Percentiles rank a stretch among this genome's conserved stretches.
These are phyloP conservation scores for Coecobrya sp. DNA, from an alignment of 2,888 invertebrate species.

Conservation along the genomic window DNA sequence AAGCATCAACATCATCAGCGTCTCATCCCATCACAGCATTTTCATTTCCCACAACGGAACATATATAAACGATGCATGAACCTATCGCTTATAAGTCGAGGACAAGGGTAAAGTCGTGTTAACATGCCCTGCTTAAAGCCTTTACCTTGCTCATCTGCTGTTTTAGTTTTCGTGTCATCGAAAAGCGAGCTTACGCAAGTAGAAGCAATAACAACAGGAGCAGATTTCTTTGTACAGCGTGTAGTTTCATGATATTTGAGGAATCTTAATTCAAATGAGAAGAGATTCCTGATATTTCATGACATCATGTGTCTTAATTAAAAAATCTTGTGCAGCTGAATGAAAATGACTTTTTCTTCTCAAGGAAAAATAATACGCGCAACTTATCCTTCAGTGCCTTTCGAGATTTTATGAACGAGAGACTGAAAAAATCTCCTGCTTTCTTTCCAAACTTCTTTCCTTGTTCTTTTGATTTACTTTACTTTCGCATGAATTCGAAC, in stretches of 20 bases:
- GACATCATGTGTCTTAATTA: constrained; percentile 86
- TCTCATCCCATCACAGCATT: constrained; percentile 35
- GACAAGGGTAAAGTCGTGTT: constrained; percentile 54
- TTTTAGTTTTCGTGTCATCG: constrained; percentile 48
- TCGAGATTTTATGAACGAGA: neutral
- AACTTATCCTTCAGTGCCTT: constrained; percentile 27
- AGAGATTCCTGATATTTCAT: constrained; percentile 85
- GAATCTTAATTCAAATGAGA: constrained; percentile 85
- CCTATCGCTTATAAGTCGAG: constrained; percentile 14
- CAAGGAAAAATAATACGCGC: constrained; percentile 42
- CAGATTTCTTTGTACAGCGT: constrained; percentile 61
- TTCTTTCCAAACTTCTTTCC: constrained; percentile 17
- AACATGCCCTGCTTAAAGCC: constrained; percentile 41
- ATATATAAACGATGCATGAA: neutral
- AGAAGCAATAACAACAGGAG: neutral
- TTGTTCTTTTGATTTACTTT: constrained; percentile 51
- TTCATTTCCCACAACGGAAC: constrained; percentile 63
- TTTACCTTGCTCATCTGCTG: constrained; percentile 34
- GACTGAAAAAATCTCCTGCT: neutral
- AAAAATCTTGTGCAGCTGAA: constrained; percentile 82
- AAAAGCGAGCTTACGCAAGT: neutral
- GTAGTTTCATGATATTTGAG: constrained; percentile 85
- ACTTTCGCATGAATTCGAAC: constrained; percentile 18
- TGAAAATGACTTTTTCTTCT: constrained; percentile 77
- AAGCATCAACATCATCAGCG: constrained; percentile 42